Evolutionary conservation across 2,113 vertebrate genomes (phyloP).

Genomic region (Columba janthina): DNA sequence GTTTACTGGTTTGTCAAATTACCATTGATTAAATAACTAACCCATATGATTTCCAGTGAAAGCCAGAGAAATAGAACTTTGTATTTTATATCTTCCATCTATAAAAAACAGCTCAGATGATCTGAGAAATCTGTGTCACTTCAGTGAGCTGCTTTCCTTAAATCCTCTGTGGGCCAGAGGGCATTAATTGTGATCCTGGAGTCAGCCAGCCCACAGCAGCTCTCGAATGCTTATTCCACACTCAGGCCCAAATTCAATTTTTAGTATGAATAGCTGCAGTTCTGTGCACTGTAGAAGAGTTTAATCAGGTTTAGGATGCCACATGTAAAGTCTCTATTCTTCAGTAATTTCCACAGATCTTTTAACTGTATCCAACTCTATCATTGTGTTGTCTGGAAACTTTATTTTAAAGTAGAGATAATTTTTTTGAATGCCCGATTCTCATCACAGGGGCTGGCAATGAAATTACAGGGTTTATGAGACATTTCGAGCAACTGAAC

Average conservation of each 20-base stretch:
- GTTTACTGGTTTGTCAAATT: neutral
- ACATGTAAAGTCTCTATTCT: neutral
- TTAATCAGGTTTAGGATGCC: neutral
- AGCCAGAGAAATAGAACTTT: neutral
- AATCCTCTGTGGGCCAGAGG: neutral
- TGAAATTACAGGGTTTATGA: neutral
- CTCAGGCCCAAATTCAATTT: neutral
- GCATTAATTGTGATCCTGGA: neutral
- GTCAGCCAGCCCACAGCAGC: neutral
- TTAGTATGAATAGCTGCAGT: neutral
- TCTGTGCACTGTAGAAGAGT: neutral
- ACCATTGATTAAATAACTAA: neutral
- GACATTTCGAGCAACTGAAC: neutral
- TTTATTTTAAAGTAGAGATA: neutral
- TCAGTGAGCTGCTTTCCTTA: neutral
- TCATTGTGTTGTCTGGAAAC: neutral
- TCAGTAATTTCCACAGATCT: neutral
- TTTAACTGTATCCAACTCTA: neutral
- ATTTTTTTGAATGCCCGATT: neutral
- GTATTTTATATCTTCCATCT: neutral
- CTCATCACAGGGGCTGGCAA: neutral
- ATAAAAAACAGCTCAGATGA: neutral
- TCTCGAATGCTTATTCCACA: neutral
- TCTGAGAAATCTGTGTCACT: neutral
- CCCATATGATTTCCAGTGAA: neutral